These are phyloP conservation scores for Rhyacophila brunnea DNA, from an alignment of 1,140 invertebrate species.

Conservation along the genomic window DNA sequence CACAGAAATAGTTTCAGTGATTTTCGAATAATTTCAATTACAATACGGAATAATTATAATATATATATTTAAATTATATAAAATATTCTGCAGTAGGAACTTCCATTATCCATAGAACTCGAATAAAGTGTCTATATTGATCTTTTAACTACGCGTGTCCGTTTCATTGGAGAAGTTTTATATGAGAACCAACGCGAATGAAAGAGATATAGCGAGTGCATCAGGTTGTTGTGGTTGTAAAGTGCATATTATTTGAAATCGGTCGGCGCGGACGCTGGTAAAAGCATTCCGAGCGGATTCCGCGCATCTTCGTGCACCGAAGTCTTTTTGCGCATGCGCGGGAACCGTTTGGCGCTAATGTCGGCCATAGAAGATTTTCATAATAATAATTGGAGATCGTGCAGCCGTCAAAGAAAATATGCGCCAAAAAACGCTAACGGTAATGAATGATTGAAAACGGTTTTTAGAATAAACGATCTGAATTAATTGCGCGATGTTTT, in stretches of 20 bases:
- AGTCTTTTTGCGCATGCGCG: slow-evolving; percentile 18
- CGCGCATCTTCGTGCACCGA: background rate
- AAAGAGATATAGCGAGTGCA: slow-evolving; percentile 1
- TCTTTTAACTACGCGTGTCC: background rate
- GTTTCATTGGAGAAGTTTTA: background rate
- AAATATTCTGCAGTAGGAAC: too few relatives aligned
- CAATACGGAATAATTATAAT: too few relatives aligned
- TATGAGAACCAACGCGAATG: background rate
- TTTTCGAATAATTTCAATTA: too few relatives aligned
- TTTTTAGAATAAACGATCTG: too few relatives aligned
- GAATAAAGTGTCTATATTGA: background rate
- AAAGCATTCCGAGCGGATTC: slow-evolving; percentile 24
- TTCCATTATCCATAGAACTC: too few relatives aligned
- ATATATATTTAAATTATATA: too few relatives aligned
- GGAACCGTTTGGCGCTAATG: slow-evolving; percentile 14
- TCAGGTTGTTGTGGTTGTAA: background rate
- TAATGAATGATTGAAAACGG: background rate
- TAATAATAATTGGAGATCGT: slow-evolving; percentile 6
- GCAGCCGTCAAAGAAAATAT: background rate
- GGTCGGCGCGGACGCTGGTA: slow-evolving; percentile 12
- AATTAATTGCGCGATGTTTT: too few relatives aligned
- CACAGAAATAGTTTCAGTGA: too few relatives aligned
- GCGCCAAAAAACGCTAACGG: background rate
- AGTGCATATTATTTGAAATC: background rate
- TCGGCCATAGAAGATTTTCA: slow-evolving; percentile 1